phyloP scores from a whole-genome alignment of 2,888 invertebrate species.

The Dyspetes luteomarginatus region DNA sequence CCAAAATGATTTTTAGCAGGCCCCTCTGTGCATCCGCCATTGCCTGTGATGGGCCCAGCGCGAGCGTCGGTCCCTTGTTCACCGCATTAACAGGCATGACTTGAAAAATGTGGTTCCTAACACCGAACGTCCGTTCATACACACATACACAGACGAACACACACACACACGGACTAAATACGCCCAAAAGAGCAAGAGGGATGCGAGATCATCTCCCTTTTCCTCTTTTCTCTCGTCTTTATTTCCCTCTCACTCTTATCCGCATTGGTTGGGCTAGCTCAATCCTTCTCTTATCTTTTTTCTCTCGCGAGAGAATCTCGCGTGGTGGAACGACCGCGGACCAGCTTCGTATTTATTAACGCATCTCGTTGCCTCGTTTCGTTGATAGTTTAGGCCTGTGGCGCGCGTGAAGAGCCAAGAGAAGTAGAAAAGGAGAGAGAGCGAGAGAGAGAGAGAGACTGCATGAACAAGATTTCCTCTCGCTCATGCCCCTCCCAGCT shows the following conservation, averaged over 20 bases:
- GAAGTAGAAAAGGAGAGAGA: slow-evolving; percentile 55
- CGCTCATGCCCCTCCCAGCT: slow-evolving; percentile 36
- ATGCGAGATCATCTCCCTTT: slow-evolving; percentile 54
- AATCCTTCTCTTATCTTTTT: slow-evolving; percentile 12
- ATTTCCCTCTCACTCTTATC: slow-evolving; percentile 50
- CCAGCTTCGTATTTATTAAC: slow-evolving; percentile 79
- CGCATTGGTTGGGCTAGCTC: slow-evolving; percentile 28
- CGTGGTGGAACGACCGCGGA: slow-evolving; percentile 74
- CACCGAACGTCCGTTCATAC: slow-evolving; percentile 75
- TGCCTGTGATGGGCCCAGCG: slow-evolving; percentile 60
- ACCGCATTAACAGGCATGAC: slow-evolving; percentile 82
- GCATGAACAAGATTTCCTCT: slow-evolving; percentile 43
- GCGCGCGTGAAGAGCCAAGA: slow-evolving; percentile 58
- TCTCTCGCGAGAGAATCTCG: slow-evolving; percentile 15
- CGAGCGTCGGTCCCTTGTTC: slow-evolving; percentile 68
- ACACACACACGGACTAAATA: background rate
- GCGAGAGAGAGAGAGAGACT: slow-evolving; percentile 23
- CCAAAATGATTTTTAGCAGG: slow-evolving; percentile 29
- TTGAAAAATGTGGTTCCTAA: slow-evolving; percentile 82
- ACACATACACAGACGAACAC: slow-evolving; percentile 21
- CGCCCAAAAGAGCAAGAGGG: slow-evolving; percentile 11
- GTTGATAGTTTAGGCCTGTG: slow-evolving; percentile 73
- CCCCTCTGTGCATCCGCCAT: slow-evolving; percentile 75
- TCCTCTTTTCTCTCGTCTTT: slow-evolving; percentile 12
- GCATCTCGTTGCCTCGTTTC: slow-evolving; percentile 78